These are phyloP conservation scores for Myotis planiceps DNA, from an alignment of 2,797 vertebrate species.

Conservation along the genomic window DNA sequence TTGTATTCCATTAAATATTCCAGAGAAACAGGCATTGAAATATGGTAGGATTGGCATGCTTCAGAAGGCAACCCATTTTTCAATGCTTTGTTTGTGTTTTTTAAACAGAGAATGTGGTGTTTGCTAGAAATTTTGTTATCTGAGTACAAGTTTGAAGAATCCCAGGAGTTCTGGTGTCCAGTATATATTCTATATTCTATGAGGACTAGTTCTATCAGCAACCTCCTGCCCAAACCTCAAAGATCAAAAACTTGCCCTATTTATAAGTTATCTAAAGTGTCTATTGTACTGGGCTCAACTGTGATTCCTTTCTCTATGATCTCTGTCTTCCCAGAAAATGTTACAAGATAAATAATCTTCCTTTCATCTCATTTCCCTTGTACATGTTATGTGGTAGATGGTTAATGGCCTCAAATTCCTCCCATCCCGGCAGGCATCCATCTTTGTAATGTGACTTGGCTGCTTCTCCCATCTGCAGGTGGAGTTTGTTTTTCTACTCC, in stretches of 20 bases:
- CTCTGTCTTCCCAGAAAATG: background rate
- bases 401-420: background rate
- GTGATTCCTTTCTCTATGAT: background rate
- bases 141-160: constrained; percentile 5
- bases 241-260: background rate
- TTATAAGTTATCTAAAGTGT: background rate
- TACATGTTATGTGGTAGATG: background rate
- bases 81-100: background rate
- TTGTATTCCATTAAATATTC: background rate
- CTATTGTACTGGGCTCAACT: background rate
- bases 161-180: background rate
- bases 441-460: background rate
- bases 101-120: background rate
- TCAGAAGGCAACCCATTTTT: background rate
- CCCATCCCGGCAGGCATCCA: background rate
- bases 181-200: background rate
- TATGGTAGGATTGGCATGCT: background rate
- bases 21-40: background rate
- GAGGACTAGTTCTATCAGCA: background rate
- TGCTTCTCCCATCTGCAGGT: background rate
- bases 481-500: background rate
- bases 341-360: background rate
- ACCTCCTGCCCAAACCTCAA: background rate
- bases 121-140: background rate
- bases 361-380: background rate